phyloP scores from a whole-genome alignment of 2,797 vertebrate species.

The Notoglanidium macrostoma region DNA sequence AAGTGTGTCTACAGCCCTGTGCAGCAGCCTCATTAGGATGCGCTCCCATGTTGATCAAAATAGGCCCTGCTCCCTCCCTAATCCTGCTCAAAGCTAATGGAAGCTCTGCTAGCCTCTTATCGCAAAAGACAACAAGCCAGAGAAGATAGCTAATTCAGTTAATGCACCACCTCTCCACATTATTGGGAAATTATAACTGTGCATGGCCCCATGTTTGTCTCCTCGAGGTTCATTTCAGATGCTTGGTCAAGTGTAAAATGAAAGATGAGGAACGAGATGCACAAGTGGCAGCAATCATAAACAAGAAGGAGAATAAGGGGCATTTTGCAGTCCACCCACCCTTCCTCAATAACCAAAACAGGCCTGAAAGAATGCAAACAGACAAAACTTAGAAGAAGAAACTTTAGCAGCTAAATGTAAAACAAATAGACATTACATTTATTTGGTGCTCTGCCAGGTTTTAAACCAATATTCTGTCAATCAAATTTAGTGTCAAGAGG shows the following conservation, averaged over 20 bases:
- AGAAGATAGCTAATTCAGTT: constrained; percentile 58
- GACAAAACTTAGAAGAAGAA: neutral
- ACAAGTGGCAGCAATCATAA: constrained; percentile 47
- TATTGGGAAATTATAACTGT: constrained; percentile 71
- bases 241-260: constrained; percentile 67
- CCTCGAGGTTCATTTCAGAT: constrained; percentile 64
- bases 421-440: neutral
- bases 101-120: constrained; percentile 71
- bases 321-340: constrained; percentile 18
- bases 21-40: constrained; percentile 78
- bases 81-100: constrained; percentile 78
- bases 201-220: constrained; percentile 56
- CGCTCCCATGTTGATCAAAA: constrained; percentile 75
- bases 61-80: constrained; percentile 69
- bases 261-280: constrained; percentile 61
- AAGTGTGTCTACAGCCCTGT: constrained; percentile 70
- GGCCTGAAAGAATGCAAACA: neutral
- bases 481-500: neutral
- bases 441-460: neutral
- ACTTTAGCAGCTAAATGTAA: neutral
- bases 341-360: constrained; percentile 12
- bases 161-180: constrained; percentile 67
- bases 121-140: constrained; percentile 66
- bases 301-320: constrained; percentile 46
- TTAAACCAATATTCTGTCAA: neutral